phyloP scores from a whole-genome alignment of 1,140 invertebrate genomes.

The Cydia splendana region DNA sequence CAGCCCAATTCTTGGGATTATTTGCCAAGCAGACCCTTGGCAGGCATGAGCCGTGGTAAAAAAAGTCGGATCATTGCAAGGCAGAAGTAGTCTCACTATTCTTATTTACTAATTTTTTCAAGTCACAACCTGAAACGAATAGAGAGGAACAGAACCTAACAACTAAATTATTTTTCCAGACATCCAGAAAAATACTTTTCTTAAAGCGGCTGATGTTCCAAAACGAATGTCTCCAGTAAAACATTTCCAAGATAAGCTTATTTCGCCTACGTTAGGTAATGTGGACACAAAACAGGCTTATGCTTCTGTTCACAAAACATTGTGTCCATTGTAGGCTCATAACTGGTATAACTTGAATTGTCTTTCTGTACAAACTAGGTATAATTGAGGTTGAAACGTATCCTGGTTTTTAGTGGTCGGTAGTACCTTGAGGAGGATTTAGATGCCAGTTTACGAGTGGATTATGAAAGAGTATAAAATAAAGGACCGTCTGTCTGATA shows the following conservation, averaged over 20 bases:
- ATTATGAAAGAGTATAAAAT: constrained; percentile 27
- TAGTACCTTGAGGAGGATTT: neutral
- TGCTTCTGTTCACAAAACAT: neutral
- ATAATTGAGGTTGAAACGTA: neutral
- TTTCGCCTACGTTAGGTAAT: neutral
- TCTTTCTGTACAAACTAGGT: neutral
- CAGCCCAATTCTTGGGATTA: too few relatives aligned
- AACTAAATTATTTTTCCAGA: neutral
- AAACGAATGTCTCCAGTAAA: neutral
- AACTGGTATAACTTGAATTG: neutral
- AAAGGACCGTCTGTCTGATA: constrained; percentile 17
- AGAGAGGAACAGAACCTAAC: neutral
- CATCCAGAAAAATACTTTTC: neutral
- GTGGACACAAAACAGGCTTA: neutral
- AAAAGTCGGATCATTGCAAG: too few relatives aligned
- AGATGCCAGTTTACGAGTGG: constrained; percentile 22
- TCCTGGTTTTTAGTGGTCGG: neutral
- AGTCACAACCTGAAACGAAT: neutral
- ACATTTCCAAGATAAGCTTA: constrained; percentile 4
- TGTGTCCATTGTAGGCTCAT: neutral
- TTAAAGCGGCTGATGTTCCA: neutral
- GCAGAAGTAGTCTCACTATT: too few relatives aligned
- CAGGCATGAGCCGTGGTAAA: too few relatives aligned
- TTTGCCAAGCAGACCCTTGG: too few relatives aligned
- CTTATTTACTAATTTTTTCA: neutral